Evolutionary conservation across 2,797 vertebrate genomes (phyloP).

Genomic region (Astyanax mexicanus): DNA sequence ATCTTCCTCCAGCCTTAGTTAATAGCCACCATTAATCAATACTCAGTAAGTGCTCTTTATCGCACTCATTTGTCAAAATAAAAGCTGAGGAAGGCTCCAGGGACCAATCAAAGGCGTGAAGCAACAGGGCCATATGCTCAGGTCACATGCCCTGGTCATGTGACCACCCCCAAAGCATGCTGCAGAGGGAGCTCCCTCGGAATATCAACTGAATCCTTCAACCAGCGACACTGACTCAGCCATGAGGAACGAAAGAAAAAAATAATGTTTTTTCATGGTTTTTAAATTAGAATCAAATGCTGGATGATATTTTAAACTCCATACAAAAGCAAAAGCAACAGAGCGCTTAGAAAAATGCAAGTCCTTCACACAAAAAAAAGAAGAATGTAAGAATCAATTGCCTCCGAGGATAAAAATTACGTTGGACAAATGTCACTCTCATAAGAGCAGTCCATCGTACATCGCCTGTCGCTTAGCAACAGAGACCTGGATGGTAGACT

Average conservation of each 20-base stretch:
- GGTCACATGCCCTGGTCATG: conserved; percentile 54
- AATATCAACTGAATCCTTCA: conserved; percentile 29
- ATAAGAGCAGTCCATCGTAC: conserved; percentile 79
- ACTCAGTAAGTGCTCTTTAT: conserved; percentile 72
- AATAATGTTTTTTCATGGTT: no score
- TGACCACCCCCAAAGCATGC: conserved; percentile 30
- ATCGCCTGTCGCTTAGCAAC: conserved; percentile 83
- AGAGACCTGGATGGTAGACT: conserved; percentile 82
- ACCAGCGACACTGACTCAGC: neutral
- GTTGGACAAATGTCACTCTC: conserved; percentile 79
- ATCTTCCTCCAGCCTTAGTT: conserved; percentile 63
- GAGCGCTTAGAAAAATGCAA: neutral
- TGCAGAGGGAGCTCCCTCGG: neutral
- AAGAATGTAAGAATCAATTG: conserved; percentile 31
- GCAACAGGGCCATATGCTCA: conserved; percentile 59
- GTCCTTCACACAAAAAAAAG: neutral
- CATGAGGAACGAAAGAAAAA: no score
- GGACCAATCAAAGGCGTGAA: conserved; percentile 73
- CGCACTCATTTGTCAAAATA: conserved; percentile 76
- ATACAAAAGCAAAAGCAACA: neutral
- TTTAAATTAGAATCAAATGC: neutral
- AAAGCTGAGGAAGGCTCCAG: conserved; percentile 63
- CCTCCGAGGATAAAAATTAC: conserved; percentile 67
- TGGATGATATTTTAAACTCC: neutral
- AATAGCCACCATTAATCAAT: conserved; percentile 78